A percentile compares a stretch with the other conserved stretches of the same genome.
Evolutionary conservation across 2,797 vertebrate species (phyloP).

Genomic region (Chelon auratus): DNA sequence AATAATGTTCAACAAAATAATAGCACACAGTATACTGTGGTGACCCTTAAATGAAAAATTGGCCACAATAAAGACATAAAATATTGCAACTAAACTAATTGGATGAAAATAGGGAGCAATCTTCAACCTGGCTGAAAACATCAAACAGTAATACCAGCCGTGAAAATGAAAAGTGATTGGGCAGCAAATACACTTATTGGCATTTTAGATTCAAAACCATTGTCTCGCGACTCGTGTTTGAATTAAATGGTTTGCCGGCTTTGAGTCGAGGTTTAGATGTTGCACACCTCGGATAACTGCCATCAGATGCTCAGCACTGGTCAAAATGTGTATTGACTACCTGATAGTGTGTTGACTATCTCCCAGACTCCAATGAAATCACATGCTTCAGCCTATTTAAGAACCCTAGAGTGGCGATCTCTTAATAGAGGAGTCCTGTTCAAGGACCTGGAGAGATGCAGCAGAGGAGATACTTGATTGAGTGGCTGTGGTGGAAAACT

Average conservation of each 20-base stretch:
- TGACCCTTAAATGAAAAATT: conserved; percentile 3
- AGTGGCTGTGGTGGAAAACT: conserved; percentile 66
- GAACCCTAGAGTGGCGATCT: conserved; percentile 63
- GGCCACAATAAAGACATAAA: conserved; percentile 20
- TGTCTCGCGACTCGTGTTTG: conserved; percentile 10
- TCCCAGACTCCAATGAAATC: conserved; percentile 63
- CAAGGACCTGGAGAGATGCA: conserved; percentile 66
- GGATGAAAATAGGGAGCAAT: neutral
- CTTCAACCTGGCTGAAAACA: conserved; percentile 4
- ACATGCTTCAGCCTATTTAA: conserved; percentile 70
- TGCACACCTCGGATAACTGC: conserved; percentile 29
- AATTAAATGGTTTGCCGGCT: conserved; percentile 8
- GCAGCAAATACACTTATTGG: conserved; percentile 35
- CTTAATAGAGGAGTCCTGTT: conserved; percentile 73
- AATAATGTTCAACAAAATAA: too few species aligned
- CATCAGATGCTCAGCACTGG: conserved; percentile 48
- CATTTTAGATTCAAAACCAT: conserved; percentile 38
- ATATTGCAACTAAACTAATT: conserved; percentile 10
- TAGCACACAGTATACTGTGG: neutral
- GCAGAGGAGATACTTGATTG: conserved; percentile 66
- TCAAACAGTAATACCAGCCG: conserved; percentile 17
- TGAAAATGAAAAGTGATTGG: conserved; percentile 34
- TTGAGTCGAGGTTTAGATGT: conserved; percentile 18
- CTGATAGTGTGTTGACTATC: conserved; percentile 61
- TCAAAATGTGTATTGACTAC: conserved; percentile 64